Evolutionary conservation across 2,888 invertebrate genomes (phyloP).

Genomic region (Caenorhabditis becei): DNA sequence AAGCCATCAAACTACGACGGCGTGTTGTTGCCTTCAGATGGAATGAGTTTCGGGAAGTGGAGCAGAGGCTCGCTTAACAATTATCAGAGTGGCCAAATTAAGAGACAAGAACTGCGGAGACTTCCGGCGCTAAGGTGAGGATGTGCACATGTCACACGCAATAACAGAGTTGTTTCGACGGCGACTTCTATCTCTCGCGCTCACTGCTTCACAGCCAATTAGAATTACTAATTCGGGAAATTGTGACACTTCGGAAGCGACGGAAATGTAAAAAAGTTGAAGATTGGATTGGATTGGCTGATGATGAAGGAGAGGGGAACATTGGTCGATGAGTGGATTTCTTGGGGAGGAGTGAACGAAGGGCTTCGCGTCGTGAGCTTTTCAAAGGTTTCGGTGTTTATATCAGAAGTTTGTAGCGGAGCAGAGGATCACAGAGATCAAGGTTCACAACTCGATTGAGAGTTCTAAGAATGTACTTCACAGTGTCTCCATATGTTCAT

Average conservation of each 20-base stretch:
- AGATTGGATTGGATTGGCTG: conserved; percentile 2
- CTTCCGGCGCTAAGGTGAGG: conserved; percentile 22
- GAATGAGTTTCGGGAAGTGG: neutral
- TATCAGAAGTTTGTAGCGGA: conserved; percentile 1
- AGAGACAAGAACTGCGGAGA: conserved; percentile 7
- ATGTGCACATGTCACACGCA: conserved; percentile 23
- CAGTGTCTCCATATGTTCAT: too few relatives aligned
- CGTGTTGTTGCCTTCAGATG: conserved; percentile 27
- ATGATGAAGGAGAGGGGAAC: neutral
- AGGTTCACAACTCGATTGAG: neutral
- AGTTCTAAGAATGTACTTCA: too few relatives aligned
- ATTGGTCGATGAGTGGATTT: neutral
- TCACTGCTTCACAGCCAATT: conserved; percentile 15
- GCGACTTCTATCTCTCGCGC: neutral
- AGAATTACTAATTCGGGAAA: conserved; percentile 49
- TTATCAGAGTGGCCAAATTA: conserved; percentile 57
- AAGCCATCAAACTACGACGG: conserved; percentile 44
- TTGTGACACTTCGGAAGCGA: conserved; percentile 30
- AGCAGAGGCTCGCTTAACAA: conserved; percentile 14
- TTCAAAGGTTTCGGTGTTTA: neutral
- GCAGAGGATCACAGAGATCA: neutral
- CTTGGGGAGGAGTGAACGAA: neutral
- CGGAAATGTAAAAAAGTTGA: conserved; percentile 17
- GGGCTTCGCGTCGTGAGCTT: neutral
- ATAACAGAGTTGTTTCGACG: conserved; percentile 42